Evolutionary conservation across 2,888 invertebrate genomes (phyloP), one percentile per base, ranked within the genome.

Genomic region (Synergus gifuensis): DNA sequence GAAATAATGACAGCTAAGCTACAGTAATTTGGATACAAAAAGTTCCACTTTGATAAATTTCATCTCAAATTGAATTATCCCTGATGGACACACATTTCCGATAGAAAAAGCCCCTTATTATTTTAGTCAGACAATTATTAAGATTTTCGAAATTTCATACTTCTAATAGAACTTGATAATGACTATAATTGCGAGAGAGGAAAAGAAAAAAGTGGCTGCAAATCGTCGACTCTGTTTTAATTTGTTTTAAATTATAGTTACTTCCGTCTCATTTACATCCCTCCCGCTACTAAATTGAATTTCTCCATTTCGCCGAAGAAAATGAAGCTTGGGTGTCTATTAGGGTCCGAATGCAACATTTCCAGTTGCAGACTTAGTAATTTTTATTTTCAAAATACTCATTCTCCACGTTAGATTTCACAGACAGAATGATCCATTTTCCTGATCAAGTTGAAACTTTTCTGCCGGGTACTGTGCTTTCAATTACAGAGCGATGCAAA

Each of bases 401-500:
- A 60, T 22, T 60, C 12, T 12, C 22, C 22, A 22, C 11, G 22
- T 5, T 12, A 5, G 11, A 28, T 11, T 60, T 22, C 18, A 11
- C 12, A 11, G 22, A n/a, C n/a, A 60, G 22, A 60, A 60, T 22
- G 18, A 22, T 18, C 4, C 22, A 60, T 60, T 60, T 60, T 22
- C 11, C 11, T 60, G 60, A 60, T 60, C 18, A 18, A 60, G 18
- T 18, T 4, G 1, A 60, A 60, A 60, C 60, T 60, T 18, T 60
- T 60, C 18, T 18, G 9, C 60, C 12, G 8, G 22, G 7, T 11
- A 22, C 18, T 60, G 9, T 60, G 18, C 18, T 69, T 69, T 69
- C 36, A 44, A 66, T 49, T 69, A 28, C 16, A 3, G 60, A 60
- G 11, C 36, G 18, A 84, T 84, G 81, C 83, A 83, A 84, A 82